phyloP scores from a whole-genome alignment of 2,113 vertebrate species.

The Noctilio leporinus region DNA sequence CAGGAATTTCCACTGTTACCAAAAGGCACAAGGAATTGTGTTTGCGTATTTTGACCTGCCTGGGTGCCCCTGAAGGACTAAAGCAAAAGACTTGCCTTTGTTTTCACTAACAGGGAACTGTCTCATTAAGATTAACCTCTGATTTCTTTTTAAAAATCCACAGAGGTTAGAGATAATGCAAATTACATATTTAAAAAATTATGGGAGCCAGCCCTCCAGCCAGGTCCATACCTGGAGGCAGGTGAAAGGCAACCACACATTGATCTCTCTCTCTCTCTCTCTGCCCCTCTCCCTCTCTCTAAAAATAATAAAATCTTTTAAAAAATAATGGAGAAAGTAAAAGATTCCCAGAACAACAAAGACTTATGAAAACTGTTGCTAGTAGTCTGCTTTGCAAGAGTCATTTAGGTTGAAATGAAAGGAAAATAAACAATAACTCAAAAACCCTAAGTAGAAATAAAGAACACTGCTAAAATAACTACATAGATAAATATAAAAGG shows the following conservation, averaged over 20 bases:
- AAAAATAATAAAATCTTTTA: too few relatives aligned
- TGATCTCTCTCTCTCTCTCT: too few relatives aligned
- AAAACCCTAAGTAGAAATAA: not conserved
- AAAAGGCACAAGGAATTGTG: not conserved
- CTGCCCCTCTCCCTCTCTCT: too few relatives aligned
- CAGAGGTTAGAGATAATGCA: not conserved
- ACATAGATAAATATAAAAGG: not conserved
- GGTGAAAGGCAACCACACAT: too few relatives aligned
- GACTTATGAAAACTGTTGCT: not conserved
- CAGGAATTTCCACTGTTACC: not conserved
- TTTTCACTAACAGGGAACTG: not conserved
- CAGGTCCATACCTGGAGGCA: too few relatives aligned
- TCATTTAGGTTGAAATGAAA: not conserved
- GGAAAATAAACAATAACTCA: not conserved
- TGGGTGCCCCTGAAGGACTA: not conserved
- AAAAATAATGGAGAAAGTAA: not conserved
- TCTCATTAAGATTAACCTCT: not conserved
- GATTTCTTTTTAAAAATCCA: not conserved
- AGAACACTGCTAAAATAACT: not conserved
- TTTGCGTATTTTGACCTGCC: not conserved
- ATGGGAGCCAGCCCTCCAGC: too few relatives aligned
- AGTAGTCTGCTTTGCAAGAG: not conserved
- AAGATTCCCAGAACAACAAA: not conserved
- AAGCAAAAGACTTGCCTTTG: not conserved
- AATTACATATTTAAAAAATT: not conserved